Conservation (phyloP, 2,113 vertebrate genomes). For the Abramis brama region DNA sequence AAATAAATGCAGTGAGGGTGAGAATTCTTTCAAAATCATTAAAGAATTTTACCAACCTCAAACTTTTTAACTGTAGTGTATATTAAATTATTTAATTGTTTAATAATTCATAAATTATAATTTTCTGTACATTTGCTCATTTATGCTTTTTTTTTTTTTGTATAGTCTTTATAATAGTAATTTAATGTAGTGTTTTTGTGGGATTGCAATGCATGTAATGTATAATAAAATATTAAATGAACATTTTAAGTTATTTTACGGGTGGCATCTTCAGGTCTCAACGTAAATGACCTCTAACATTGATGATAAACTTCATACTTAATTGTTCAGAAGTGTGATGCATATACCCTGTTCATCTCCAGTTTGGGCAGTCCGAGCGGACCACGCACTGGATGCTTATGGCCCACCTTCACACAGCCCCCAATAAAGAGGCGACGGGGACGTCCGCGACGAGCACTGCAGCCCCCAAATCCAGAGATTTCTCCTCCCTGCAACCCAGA, state of each 20-base stretch:
- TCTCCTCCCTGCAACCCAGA: constrained; percentile 79
- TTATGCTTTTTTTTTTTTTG: neutral
- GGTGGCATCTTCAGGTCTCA: neutral
- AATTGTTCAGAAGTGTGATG: neutral
- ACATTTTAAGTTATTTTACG: neutral
- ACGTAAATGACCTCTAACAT: neutral
- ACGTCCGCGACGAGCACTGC: constrained; percentile 87
- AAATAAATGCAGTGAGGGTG: neutral
- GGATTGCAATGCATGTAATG: neutral
- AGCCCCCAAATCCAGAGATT: constrained; percentile 88
- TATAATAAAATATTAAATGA: neutral
- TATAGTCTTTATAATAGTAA: neutral
- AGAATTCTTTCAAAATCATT: neutral
- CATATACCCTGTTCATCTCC: neutral
- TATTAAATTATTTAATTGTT: neutral
- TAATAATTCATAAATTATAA: neutral
- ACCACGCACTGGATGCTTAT: constrained; percentile 83
- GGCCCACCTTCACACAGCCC: constrained; percentile 83
- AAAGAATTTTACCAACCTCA: neutral
- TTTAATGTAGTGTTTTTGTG: neutral
- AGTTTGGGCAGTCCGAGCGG: constrained; percentile 85
- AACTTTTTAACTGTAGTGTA: neutral
- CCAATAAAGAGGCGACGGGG: constrained; percentile 86
- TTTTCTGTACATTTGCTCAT: neutral
- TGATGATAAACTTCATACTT: neutral